Evolutionary conservation across 2,888 invertebrate species (phyloP).

Genomic region (Ypsolopha scabrella): DNA sequence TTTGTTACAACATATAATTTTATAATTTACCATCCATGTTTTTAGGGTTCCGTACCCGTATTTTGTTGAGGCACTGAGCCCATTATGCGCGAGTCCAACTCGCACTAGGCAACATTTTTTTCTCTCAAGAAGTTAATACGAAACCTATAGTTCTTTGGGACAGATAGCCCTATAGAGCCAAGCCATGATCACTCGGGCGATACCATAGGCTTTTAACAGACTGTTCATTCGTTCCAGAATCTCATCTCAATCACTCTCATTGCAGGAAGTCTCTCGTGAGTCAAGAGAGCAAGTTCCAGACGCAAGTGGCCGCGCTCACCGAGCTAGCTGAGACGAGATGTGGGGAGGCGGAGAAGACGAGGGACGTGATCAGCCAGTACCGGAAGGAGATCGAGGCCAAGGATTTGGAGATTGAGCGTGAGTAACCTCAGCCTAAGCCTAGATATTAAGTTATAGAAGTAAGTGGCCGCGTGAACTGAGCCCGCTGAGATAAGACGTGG

Average conservation of each 20-base stretch:
- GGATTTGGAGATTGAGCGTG: conserved; percentile 74
- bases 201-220: background rate
- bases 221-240: no score
- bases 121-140: no score
- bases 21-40: no score
- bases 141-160: background rate
- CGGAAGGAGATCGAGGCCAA: conserved; percentile 73
- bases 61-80: no score
- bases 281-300: conserved; percentile 72
- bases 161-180: no score
- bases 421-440: conserved; percentile 22
- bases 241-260: conserved; percentile 9
- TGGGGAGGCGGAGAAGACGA: conserved; percentile 66
- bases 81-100: no score
- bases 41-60: no score
- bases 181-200: no score
- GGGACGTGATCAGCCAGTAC: conserved; percentile 68
- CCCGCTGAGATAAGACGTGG: conserved; percentile 65
- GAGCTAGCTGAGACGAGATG: conserved; percentile 67
- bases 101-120: no score
- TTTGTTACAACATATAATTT: no score
- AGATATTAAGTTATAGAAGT: no score
- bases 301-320: conserved; percentile 69
- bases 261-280: conserved; percentile 73
- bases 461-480: conserved; percentile 35